Evolutionary conservation across 2,888 invertebrate genomes (phyloP), one percentile per base, ranked within the genome.

Genomic region (Harpalus rufipes): DNA sequence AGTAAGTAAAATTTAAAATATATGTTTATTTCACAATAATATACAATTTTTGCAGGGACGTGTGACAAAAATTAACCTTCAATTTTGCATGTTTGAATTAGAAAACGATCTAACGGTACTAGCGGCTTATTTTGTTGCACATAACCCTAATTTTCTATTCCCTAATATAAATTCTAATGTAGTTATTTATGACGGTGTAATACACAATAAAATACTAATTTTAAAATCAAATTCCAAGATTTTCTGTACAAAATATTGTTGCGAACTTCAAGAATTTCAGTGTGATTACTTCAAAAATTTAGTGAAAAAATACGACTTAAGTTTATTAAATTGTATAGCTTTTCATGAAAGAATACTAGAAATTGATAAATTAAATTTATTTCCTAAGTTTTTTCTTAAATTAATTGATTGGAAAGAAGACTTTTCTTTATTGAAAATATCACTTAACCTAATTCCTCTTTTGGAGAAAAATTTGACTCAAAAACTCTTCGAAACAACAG

Each of bases 21-120:
- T 51, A 63, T 63, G 18, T 21, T 63, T 21, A 21, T 21, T 21
- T 63, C 14, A 63, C 18, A 63, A 63, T 63, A 10, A 63, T 14
- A 58, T 0, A 14, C 1, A 7, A 18, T 25, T 18, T 25, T 21
- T 16, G n/a, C 8, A 21, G 65, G 65, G 44, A 51, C 5, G 10
- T 10, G 44, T 51, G 1, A 51, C 44, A 4, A 51, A 51, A 51
- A 51, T 51, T 12, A 12, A 51, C 12, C 12, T 51, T 1, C 2
- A 51, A 10, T 51, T 0, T 12, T 51, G 44, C 12, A 51, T 1
- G 2, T 51, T 51, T 51, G 44, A 51, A 12, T 2, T 51, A 51
- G 44, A 51, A 2, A 51, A 51, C 44, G 12, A 8, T 0, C 1
- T 51, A 51, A 12, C 8, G 1, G 44, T 51, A 2, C 6, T 51